Base-by-base conservation (phyloP, 92 coral and sea anemone species). In the Nematostella vectensis region DNA sequence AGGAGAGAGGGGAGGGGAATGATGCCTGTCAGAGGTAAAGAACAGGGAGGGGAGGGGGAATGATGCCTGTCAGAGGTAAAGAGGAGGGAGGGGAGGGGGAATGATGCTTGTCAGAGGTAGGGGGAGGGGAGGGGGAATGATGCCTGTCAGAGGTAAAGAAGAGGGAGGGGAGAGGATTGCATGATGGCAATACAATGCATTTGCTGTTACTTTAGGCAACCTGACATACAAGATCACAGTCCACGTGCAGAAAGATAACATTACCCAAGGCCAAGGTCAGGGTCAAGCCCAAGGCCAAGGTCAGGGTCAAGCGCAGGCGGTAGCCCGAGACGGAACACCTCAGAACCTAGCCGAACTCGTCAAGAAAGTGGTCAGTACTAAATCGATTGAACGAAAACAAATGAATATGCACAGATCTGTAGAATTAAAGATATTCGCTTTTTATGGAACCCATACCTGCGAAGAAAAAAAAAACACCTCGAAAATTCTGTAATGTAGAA, bases 131-230 rank as follows among this genome's bases (percentile, higher is more conserved):
- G 50, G 67, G 33, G 80, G 95, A 43, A 54, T 70, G 28, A 70
- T 58, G 55, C 80, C 95, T 1, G 60, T 72, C 1, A 79, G 80
- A 56, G 95, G 95, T 85, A 55, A 27, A 42, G 12, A 51, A 27
- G 2, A 2, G 19, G 13, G 24, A 29, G 18, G 16, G 0, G n/a
- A n/a, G 40, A n/a, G n/a, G n/a, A n/a, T n/a, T n/a, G n/a, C n/a
- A n/a, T n/a, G n/a, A n/a, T n/a, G n/a, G n/a, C n/a, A n/a, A n/a
- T n/a, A n/a, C n/a, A n/a, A n/a, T n/a, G n/a, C n/a, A n/a, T n/a
- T n/a, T n/a, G n/a, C n/a, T n/a, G n/a, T n/a, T n/a, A n/a, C n/a
- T n/a, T 2, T 56, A 75, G 82, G 69, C 15, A 62, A 67, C 25
- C 51, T 60, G 1, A 49, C 57, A 29, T 77, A 69, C 53, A 77